These are phyloP conservation scores for Mesembrinibis cayennensis DNA, from an alignment of 2,113 vertebrate species.

Conservation along the genomic window DNA sequence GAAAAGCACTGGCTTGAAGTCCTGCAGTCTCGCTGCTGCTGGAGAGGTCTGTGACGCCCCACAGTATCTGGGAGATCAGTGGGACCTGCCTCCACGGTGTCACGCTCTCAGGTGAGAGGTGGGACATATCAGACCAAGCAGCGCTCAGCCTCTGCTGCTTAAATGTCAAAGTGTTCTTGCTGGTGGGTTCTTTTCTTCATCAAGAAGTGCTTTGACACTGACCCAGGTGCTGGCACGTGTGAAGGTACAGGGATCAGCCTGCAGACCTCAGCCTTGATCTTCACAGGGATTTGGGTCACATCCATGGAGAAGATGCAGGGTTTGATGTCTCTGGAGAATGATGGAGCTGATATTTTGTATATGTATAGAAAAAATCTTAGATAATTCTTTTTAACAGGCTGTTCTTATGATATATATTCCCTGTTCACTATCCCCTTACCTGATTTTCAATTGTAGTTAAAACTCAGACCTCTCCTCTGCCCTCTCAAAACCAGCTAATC, in stretches of 20 bases:
- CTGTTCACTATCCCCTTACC: background rate
- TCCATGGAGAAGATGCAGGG: background rate
- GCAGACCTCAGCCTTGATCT: background rate
- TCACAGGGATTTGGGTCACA: background rate
- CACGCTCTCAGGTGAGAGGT: accelerated
- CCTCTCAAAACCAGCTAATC: background rate
- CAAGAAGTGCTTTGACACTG: background rate
- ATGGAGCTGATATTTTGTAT: background rate
- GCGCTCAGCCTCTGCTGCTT: background rate
- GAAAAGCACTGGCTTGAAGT: too few species aligned
- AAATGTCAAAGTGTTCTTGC: background rate
- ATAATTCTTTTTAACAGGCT: background rate
- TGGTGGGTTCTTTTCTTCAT: background rate
- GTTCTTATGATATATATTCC: background rate
- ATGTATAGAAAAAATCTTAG: background rate
- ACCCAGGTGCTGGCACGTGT: accelerated
- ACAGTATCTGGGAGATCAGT: background rate
- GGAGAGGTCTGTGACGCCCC: background rate
- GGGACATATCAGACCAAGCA: background rate
- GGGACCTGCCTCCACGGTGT: accelerated
- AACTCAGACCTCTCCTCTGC: background rate
- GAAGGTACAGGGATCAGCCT: background rate
- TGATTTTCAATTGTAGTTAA: background rate
- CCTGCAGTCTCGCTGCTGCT: background rate
- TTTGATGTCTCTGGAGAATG: background rate